Conservation (phyloP, 23 tunicate genomes). For the Trididemnum nubilum region DNA sequence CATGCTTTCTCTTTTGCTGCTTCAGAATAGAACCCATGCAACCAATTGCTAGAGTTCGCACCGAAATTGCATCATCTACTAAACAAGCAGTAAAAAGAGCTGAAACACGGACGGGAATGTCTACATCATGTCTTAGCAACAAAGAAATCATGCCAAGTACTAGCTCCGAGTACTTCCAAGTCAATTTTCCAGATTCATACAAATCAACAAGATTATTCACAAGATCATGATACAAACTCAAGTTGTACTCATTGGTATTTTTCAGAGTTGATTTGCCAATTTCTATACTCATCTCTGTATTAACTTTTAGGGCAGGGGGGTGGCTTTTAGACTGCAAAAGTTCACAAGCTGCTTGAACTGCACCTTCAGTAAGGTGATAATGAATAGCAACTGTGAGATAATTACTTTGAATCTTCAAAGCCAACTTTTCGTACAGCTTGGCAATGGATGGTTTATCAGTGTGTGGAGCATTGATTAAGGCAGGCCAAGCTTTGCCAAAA, state of each 20-base stretch:
- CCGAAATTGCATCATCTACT: slow-evolving; percentile 54
- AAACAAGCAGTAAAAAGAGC: slow-evolving; percentile 26
- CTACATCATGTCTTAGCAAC: slow-evolving; percentile 50
- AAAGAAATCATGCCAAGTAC: slow-evolving; percentile 57
- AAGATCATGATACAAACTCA: slow-evolving; percentile 19
- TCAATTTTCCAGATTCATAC: slow-evolving; percentile 31
- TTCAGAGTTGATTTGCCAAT: slow-evolving; percentile 8
- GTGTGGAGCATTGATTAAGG: slow-evolving; percentile 62
- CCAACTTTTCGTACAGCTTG: slow-evolving; percentile 56
- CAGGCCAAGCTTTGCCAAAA: slow-evolving; percentile 77
- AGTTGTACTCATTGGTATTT: not conserved
- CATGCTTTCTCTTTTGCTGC: slow-evolving; percentile 61
- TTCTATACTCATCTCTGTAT: not conserved
- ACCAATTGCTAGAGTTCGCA: slow-evolving; percentile 46
- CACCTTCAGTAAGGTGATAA: slow-evolving; percentile 13
- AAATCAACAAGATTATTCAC: slow-evolving; percentile 42
- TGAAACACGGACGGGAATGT: slow-evolving; percentile 19
- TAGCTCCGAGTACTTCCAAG: slow-evolving; percentile 53
- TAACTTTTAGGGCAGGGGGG: slow-evolving; percentile 5
- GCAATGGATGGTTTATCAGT: slow-evolving; percentile 86
- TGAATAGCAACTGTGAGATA: slow-evolving; percentile 61
- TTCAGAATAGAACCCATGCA: slow-evolving; percentile 64
- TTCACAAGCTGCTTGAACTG: slow-evolving; percentile 33
- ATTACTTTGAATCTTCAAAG: slow-evolving; percentile 48
- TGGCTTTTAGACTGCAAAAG: slow-evolving; percentile 13